These are phyloP conservation scores for Papilio gigon DNA, from an alignment of 2,888 invertebrate species.

Conservation along the genomic window DNA sequence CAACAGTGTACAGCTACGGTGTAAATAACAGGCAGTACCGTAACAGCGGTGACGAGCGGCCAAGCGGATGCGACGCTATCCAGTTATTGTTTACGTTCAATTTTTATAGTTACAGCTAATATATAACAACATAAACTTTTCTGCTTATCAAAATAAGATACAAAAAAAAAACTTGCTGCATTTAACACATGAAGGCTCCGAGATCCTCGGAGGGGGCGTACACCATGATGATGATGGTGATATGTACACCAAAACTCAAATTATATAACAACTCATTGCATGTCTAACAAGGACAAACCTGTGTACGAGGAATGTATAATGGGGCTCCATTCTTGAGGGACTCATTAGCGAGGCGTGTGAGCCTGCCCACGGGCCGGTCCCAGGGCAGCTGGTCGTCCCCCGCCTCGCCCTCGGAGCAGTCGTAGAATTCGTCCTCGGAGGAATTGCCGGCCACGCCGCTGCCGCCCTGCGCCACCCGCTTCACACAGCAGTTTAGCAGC, in stretches of 20 bases:
- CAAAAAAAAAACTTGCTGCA: background rate
- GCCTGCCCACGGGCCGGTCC: constrained; percentile 71
- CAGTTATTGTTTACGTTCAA: constrained; percentile 19
- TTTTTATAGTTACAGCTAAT: background rate
- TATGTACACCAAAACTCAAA: too few species aligned
- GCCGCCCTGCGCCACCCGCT: constrained; percentile 79
- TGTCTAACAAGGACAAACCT: constrained; percentile 54
- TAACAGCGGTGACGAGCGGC: constrained; percentile 15
- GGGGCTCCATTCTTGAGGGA: constrained; percentile 71
- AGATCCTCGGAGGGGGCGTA: too few species aligned
- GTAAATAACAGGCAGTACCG: constrained; percentile 12
- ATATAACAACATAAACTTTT: background rate
- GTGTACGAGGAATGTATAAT: constrained; percentile 72
- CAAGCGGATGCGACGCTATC: constrained; percentile 13
- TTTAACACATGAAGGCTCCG: too few species aligned
- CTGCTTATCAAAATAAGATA: background rate
- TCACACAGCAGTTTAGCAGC: constrained; percentile 90
- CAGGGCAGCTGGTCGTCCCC: constrained; percentile 75
- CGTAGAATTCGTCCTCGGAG: constrained; percentile 89
- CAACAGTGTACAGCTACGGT: constrained; percentile 6
- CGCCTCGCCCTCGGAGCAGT: constrained; percentile 85
- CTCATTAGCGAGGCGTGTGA: constrained; percentile 66
- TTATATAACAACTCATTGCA: too few species aligned
- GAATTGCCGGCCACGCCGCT: constrained; percentile 68
- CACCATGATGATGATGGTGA: too few species aligned